These are phyloP conservation scores for Anser cygnoides DNA, from an alignment of 2,113 vertebrate species.

Conservation along the genomic window DNA sequence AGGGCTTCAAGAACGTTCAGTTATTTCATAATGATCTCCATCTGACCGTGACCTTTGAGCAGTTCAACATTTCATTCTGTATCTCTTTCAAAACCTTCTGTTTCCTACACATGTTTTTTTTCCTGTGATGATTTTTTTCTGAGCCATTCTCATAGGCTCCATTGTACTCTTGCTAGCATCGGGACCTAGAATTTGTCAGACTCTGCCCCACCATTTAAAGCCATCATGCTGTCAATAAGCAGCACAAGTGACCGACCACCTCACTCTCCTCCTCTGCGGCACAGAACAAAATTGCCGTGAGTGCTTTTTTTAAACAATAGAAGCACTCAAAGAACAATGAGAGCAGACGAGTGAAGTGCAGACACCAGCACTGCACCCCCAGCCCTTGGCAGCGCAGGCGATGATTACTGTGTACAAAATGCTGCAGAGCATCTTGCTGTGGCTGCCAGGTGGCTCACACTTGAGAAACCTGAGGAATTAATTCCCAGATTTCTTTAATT, in stretches of 20 bases:
- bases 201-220: not conserved
- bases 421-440: not conserved
- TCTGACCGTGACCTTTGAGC: not conserved
- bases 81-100: not conserved
- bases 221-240: not conserved
- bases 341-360: not conserved
- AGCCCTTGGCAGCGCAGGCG: accelerated
- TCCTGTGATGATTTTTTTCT: not conserved
- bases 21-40: not conserved
- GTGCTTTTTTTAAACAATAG: not conserved
- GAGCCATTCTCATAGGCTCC: not conserved
- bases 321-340: not conserved
- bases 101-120: not conserved
- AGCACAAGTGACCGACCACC: not conserved
- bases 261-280: too few species aligned
- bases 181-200: too few species aligned
- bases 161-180: not conserved
- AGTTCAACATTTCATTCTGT: not conserved
- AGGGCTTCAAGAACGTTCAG: not conserved
- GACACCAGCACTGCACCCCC: accelerated
- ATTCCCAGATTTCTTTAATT: not conserved
- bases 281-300: not conserved
- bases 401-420: too few species aligned
- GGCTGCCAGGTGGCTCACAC: not conserved
- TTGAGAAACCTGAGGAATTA: not conserved